Evolutionary conservation across 2,888 invertebrate genomes (phyloP).

Genomic region (Synergus umbraculus): DNA sequence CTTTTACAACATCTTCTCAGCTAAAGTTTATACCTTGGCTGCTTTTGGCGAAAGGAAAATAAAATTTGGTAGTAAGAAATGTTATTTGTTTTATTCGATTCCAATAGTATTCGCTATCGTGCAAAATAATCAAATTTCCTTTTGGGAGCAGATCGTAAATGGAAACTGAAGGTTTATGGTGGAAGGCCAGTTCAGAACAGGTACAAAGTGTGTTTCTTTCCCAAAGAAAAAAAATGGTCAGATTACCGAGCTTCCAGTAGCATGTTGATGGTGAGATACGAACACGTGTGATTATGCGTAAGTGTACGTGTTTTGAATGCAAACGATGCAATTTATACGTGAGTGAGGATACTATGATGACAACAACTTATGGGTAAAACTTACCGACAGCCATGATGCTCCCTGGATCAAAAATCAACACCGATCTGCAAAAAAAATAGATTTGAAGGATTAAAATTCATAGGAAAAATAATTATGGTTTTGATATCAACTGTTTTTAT

Average conservation of each 20-base stretch:
- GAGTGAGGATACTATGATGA: constrained; percentile 52
- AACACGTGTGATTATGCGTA: constrained; percentile 65
- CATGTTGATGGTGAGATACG: constrained; percentile 52
- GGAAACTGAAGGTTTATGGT: neutral
- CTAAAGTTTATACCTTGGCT: neutral
- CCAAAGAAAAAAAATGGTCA: constrained; percentile 45
- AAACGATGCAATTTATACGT: constrained; percentile 55
- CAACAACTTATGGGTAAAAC: constrained; percentile 54
- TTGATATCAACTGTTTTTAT: too few relatives aligned
- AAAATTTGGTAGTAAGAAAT: too few relatives aligned
- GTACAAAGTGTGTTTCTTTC: constrained; percentile 31
- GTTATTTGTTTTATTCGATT: neutral
- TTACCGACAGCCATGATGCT: constrained; percentile 68
- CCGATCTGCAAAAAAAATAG: constrained; percentile 57
- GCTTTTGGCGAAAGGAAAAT: neutral
- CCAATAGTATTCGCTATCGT: neutral
- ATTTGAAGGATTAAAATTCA: neutral
- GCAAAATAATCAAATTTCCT: neutral
- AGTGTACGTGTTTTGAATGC: constrained; percentile 61
- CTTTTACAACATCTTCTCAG: neutral
- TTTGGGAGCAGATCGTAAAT: neutral
- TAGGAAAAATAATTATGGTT: neutral
- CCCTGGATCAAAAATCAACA: constrained; percentile 53
- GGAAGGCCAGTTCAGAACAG: constrained; percentile 42
- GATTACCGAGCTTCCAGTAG: constrained; percentile 57